Conservation (phyloP, 2,888 invertebrate species). For the Melanchra persicariae region DNA sequence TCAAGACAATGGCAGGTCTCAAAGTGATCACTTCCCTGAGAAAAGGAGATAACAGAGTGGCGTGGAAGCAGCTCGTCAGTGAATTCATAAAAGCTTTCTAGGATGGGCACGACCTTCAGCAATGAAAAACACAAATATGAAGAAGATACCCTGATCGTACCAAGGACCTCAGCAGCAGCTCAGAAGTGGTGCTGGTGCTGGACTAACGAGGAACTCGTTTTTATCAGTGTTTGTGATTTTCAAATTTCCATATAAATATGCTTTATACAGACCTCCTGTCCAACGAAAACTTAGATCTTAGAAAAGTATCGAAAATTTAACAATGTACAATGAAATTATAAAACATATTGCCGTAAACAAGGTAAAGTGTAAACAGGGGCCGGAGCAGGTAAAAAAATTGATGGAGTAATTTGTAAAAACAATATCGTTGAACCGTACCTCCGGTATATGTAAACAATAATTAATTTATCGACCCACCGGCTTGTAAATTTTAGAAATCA, state of each 20-base stretch:
- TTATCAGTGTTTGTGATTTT: background rate
- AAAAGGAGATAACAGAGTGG: no score
- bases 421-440: conserved; percentile 48
- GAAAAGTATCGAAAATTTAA: background rate
- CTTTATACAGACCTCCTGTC: background rate
- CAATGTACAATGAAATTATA: conserved; percentile 13
- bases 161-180: background rate
- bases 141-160: background rate
- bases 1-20: no score
- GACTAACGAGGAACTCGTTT: background rate
- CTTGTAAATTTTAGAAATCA: background rate
- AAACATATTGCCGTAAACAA: conserved; percentile 25
- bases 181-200: background rate
- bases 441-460: conserved; percentile 36
- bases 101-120: no score
- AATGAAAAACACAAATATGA: no score
- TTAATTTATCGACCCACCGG: conserved; percentile 39
- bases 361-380: conserved; percentile 34
- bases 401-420: conserved; percentile 52
- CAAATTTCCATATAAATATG: background rate
- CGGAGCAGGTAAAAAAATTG: conserved; percentile 27
- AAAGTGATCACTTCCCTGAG: no score
- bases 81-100: no score
- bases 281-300: background rate
- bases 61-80: no score